Evolutionary conservation across 2,888 invertebrate genomes (phyloP), one percentile per base, ranked within the genome.

Genomic region (Nephrotoma flavescens): DNA sequence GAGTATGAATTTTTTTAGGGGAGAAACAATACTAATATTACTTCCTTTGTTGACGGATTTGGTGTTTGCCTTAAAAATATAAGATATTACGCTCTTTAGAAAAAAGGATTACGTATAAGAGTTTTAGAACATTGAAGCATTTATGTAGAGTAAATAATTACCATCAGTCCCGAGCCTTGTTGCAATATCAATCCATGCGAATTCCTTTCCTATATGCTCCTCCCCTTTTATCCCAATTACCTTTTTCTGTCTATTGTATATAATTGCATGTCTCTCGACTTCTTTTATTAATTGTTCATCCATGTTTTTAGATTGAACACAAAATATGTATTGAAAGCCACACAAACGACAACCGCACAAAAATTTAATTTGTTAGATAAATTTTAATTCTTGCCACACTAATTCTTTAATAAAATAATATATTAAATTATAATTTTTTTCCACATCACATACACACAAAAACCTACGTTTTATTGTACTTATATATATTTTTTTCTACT

Each of bases 191-290:
- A 90, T 90, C 92, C 92, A 92, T 42, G 92, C 91, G 86, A 91
- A 90, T 87, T 92, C 91, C 89, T 92, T 92, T 44, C 91, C 91
- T 88, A 91, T 91, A 87, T 91, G 91, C 88, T 91, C 91, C 45
- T 89, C 90, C 11, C 89, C 89, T 85, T 89, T 89, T 57, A 85
- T 87, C 87, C 89, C 89, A 86, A 89, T 91, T 31, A 52, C 83
- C 88, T 91, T 91, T 87, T 92, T 92, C 87, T 92, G 92, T 7
- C 92, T 89, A 89, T 92, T 92, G 87, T 89, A 92, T 19, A 92
- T 92, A 42, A 92, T 91, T 41, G 91, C 91, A 88, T 92, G 91
- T 4, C 90, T 90, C 86, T 91, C 91, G 19, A 92, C 92, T 88
- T 91, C 92, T 87, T 90, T 90, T 88, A 92, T 92, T 87, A 92